Base-by-base conservation (phyloP, 2,888 invertebrate species). In the Clusia tigrina region DNA sequence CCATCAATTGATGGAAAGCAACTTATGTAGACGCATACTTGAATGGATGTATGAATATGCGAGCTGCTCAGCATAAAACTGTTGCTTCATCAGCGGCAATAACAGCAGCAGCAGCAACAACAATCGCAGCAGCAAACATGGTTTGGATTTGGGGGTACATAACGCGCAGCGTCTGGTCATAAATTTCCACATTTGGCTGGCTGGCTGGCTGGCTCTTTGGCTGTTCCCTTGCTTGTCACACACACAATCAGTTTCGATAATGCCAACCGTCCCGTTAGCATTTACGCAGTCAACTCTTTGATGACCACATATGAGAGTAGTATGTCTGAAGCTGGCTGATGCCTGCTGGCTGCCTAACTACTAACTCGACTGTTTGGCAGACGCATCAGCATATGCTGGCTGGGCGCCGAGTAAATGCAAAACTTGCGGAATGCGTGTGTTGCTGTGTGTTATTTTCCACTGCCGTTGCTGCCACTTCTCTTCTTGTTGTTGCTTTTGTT, bases 21-120 rank as follows among this genome's bases (percentile, higher is more conserved):
- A 32, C 32, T 32, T 32, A 32, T 12, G 12, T 12, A 32, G 32
- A n/a, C n/a, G n/a, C n/a, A n/a, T n/a, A n/a, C n/a, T n/a, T n/a
- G n/a, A n/a, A n/a, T n/a, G n/a, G n/a, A n/a, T n/a, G n/a, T n/a
- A n/a, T n/a, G n/a, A n/a, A n/a, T n/a, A n/a, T n/a, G n/a, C n/a
- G n/a, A n/a, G n/a, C n/a, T n/a, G 6, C 32, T 32, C 32, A 9
- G 6, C 6, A 32, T 42, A 42, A 42, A 42, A 42, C 42, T 42
- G 42, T 42, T 42, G 42, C 42, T 42, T 42, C 42, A n/a, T 42
- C 32, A 32, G 6, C n/a, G 42, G n/a, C 42, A 37, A 55, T 20
- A 42, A 22, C 15, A 55, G 55, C 55, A 17, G 24, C 18, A 37
- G 17, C 53, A 15, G 17, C 15, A 3, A n/a, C n/a, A n/a, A n/a